Base-by-base conservation (phyloP, 1,140 invertebrate species). In the Magallana ariakensis region DNA sequence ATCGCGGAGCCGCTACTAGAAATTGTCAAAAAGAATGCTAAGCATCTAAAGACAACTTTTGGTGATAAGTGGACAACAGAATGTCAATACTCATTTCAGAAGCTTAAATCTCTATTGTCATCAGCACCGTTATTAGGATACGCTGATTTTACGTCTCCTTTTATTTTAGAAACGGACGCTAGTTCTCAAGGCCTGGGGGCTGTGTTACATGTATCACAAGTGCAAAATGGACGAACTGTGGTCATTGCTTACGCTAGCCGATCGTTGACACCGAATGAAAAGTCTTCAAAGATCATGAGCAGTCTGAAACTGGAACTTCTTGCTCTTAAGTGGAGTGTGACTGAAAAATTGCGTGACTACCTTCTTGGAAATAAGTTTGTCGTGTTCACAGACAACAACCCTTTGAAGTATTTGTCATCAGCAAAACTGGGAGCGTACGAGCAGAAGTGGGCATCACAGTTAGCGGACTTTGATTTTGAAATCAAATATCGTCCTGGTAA, bases 401-500 rank as follows among this genome's bases (percentile, higher is more conserved):
- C 80, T 1, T 46, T 81, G 80, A 81, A 81, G 22, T 54, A 81
- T 81, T 46, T 81, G 54, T 5, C 6, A 53, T 46, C 66, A 26
- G 80, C 80, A 6, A 81, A 81, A 81, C 80, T 81, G 19, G 80
- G 80, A 26, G 80, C 22, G 7, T 33, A 53, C 15, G 80, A 81
- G 33, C 80, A 81, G 80, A 81, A 54, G 22, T 81, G 80, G 80
- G 80, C 22, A 9, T 81, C 80, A 16, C 7, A 81, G 15, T 15
- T 81, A 16, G 80, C 19, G 8, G 33, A 84, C 13, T 87, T 89
- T 80, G 66, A 83, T 70, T 89, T 89, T 80, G 60, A 54, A n/a
- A 84, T 89, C 5, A 55, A 84, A 60, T 84, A 87, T 54, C 60
- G 66, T 4, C 56, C 75, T 16, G 87, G 85, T 22, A 75, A 56